These are phyloP conservation scores for Rhamnusium bicolor DNA, from an alignment of 2,888 invertebrate genomes.

Conservation along the genomic window DNA sequence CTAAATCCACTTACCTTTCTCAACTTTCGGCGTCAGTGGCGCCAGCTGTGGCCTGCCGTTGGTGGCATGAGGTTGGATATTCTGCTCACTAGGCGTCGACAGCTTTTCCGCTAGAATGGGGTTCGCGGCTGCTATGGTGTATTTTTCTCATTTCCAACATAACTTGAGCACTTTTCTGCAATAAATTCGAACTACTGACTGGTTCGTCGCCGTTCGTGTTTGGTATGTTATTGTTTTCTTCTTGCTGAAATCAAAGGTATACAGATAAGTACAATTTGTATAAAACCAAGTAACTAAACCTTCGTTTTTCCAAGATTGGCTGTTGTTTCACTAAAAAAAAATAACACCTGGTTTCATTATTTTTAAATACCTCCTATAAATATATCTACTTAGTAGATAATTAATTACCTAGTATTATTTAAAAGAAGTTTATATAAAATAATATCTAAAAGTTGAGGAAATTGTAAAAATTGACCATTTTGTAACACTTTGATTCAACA, in stretches of 20 bases:
- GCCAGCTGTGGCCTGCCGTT: slow-evolving; percentile 64
- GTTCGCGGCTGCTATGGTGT: slow-evolving; percentile 89
- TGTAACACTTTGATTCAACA: too few species aligned
- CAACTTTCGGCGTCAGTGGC: slow-evolving; percentile 69
- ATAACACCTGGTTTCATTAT: too few species aligned
- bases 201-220: slow-evolving; percentile 58
- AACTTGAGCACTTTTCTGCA: slow-evolving; percentile 65
- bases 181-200: slow-evolving; percentile 56
- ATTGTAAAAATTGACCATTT: too few species aligned
- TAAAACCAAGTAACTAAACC: too few species aligned
- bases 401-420: too few species aligned
- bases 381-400: too few species aligned
- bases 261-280: too few species aligned
- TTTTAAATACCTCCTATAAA: too few species aligned
- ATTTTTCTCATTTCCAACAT: slow-evolving; percentile 69
- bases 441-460: too few species aligned
- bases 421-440: too few species aligned
- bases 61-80: slow-evolving; percentile 50
- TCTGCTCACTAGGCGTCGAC: slow-evolving; percentile 73
- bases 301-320: too few species aligned
- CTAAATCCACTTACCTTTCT: slow-evolving; percentile 68
- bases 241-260: slow-evolving; percentile 66
- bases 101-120: slow-evolving; percentile 88
- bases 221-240: slow-evolving; percentile 72
- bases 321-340: too few species aligned